phyloP scores from a whole-genome alignment of 2,113 vertebrate species.

The Ramphastos sulfuratus region DNA sequence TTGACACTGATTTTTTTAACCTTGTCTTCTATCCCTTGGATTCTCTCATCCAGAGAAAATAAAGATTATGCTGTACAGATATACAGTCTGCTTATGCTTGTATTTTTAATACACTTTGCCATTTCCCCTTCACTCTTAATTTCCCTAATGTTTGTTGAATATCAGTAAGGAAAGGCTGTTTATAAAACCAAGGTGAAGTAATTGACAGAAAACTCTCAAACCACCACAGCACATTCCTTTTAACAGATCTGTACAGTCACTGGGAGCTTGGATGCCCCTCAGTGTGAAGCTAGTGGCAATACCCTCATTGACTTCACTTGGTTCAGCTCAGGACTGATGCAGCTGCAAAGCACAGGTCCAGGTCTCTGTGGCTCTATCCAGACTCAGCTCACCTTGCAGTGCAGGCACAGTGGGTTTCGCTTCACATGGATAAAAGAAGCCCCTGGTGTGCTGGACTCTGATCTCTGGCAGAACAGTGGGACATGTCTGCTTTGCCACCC shows the following conservation, averaged over 20 bases:
- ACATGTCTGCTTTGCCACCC: not conserved
- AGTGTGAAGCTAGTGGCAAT: not conserved
- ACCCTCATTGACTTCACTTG: not conserved
- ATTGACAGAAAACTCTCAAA: not conserved
- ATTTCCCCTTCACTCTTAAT: not conserved
- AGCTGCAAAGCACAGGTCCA: not conserved
- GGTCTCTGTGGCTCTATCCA: not conserved
- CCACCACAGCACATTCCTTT: not conserved
- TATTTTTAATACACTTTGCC: not conserved
- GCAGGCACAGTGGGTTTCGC: not conserved
- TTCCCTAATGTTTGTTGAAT: not conserved
- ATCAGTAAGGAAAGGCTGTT: not conserved
- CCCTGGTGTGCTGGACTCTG: not conserved
- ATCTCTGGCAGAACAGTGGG: not conserved
- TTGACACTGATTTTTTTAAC: not conserved
- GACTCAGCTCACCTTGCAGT: not conserved
- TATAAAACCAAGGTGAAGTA: not conserved
- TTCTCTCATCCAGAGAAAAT: not conserved
- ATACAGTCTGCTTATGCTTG: not conserved
- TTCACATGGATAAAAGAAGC: not conserved
- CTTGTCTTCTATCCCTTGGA: not conserved
- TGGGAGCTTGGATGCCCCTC: not conserved
- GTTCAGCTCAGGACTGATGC: not conserved
- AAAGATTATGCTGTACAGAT: not conserved
- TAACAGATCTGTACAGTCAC: not conserved